A percentile compares a stretch with the other conserved stretches of the same genome.
phyloP scores from a whole-genome alignment of 2,888 invertebrate genomes.

The Brenthis daphne region DNA sequence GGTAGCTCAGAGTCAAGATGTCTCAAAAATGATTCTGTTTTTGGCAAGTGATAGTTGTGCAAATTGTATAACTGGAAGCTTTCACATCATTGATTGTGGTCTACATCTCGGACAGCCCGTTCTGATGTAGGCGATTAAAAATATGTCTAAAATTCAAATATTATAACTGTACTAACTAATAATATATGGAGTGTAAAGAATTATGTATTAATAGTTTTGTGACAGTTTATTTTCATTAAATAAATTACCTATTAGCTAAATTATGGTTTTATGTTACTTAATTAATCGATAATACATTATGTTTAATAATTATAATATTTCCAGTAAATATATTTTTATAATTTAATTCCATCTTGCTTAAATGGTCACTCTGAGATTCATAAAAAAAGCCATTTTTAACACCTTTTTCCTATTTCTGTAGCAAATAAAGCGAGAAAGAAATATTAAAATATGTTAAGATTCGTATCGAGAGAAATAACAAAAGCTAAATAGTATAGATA shows the following conservation, averaged over 20 bases:
- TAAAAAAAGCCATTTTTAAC: no score
- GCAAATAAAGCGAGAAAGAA: conserved; percentile 55
- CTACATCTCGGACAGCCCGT: conserved; percentile 50
- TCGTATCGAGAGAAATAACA: conserved; percentile 58
- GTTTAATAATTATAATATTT: no score
- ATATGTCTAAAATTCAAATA: no score
- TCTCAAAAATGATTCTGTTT: conserved; percentile 61
- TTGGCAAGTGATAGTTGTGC: conserved; percentile 63
- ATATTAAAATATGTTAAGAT: conserved; percentile 67
- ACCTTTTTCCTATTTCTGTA: conserved; percentile 2
- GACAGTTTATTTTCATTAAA: no score
- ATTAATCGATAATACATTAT: no score
- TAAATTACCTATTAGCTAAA: no score
- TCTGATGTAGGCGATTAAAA: neutral
- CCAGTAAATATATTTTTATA: neutral
- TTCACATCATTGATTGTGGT: conserved; percentile 61
- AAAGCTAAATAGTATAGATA: conserved; percentile 62
- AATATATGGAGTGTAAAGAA: no score
- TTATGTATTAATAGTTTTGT: no score
- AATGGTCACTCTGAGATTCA: no score
- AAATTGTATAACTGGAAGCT: conserved; percentile 60
- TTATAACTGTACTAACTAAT: no score
- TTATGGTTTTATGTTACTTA: no score
- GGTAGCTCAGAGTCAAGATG: conserved; percentile 55
- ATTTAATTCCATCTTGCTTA: neutral